A percentile compares a stretch with the other conserved stretches of the same genome.
phyloP scores from a whole-genome alignment of 1,140 invertebrate species.

The Drosophila willistoni region DNA sequence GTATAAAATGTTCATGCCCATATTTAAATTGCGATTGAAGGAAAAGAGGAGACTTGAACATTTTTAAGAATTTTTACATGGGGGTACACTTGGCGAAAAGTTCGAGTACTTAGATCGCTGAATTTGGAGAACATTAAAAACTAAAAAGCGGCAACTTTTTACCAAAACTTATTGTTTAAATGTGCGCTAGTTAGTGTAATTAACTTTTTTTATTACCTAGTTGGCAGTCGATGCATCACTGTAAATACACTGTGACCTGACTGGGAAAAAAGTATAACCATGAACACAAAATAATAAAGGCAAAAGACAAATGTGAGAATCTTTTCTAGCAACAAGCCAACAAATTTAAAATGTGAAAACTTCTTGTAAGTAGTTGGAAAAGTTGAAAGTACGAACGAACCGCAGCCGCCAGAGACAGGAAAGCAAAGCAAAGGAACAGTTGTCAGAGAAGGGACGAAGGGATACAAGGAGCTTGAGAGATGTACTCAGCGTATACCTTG shows the following conservation, averaged over 20 bases:
- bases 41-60: not conserved
- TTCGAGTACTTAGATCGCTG: not conserved
- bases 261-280: conserved; percentile 23
- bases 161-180: no score
- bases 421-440: conserved; percentile 49
- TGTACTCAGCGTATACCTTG: not conserved
- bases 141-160: no score
- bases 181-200: not conserved
- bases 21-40: not conserved
- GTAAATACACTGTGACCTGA: conserved; percentile 1
- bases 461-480: conserved; percentile 15
- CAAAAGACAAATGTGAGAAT: conserved; percentile 38
- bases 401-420: conserved; percentile 58
- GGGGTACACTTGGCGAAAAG: not conserved
- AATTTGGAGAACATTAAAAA: not conserved
- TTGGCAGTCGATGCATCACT: not conserved
- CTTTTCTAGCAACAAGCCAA: conserved; percentile 56
- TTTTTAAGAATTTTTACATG: not conserved
- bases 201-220: not conserved
- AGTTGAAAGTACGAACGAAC: conserved; percentile 60
- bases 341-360: conserved; percentile 79
- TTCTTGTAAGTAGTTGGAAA: conserved; percentile 65
- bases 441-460: conserved; percentile 9
- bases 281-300: not conserved
- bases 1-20: conserved; percentile 6